Evolutionary conservation across 64 coral and sea anemone genomes (phyloP).

Genomic region (Trachythela sp.): DNA sequence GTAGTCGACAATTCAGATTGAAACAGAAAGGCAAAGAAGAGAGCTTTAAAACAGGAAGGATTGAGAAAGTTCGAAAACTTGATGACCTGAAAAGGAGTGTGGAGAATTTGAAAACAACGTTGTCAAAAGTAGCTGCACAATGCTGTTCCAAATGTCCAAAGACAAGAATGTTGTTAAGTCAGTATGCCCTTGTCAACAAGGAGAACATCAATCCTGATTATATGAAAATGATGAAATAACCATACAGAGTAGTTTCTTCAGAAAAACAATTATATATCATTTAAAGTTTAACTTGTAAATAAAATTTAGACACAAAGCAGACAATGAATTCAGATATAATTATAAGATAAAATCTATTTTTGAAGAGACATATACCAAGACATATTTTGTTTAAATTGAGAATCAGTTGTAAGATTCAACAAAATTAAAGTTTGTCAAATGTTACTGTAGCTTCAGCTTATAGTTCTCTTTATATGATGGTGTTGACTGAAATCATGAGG

Average conservation of each 20-base stretch:
- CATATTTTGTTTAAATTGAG: no score
- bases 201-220: neutral
- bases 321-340: neutral
- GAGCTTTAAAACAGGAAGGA: neutral
- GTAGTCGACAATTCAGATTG: constrained; percentile 12
- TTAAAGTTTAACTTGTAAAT: neutral
- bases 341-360: no score
- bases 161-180: neutral
- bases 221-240: neutral
- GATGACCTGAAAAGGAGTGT: neutral
- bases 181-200: neutral
- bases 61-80: neutral
- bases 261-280: neutral
- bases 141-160: constrained; percentile 20
- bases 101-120: neutral
- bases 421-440: neutral
- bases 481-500: neutral
- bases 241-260: neutral
- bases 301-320: neutral
- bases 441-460: neutral
- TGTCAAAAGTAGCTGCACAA: neutral
- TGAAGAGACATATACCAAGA: neutral
- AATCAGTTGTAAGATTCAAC: neutral
- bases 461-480: neutral
- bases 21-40: constrained; percentile 14